Conservation (phyloP, 2,888 invertebrate species). For the Agrotis exclamationis region DNA sequence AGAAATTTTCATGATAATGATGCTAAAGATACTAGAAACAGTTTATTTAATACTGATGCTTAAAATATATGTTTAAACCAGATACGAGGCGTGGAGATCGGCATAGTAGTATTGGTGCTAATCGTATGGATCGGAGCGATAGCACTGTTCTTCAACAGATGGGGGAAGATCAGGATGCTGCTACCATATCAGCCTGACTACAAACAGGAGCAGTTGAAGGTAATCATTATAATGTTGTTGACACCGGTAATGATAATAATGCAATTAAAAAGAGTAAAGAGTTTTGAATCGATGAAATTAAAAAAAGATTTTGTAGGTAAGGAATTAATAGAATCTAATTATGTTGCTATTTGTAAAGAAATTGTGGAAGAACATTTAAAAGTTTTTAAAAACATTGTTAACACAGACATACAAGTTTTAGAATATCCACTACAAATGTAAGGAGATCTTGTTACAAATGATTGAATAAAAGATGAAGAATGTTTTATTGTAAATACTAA, state of each 20-base stretch:
- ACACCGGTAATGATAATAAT: not conserved
- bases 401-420: not conserved
- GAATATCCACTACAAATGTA: not conserved
- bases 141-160: constrained; percentile 96
- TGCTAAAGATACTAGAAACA: too few species aligned
- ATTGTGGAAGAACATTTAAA: too few species aligned
- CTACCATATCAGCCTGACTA: constrained; percentile 98
- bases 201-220: constrained; percentile 96
- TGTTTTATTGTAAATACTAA: not conserved
- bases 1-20: too few species aligned
- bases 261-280: not conserved
- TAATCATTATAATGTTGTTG: not conserved
- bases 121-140: constrained; percentile 97
- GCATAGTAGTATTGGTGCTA: constrained; percentile 95
- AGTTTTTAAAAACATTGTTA: too few species aligned
- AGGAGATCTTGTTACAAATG: not conserved
- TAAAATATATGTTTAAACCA: constrained; percentile 74
- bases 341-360: too few species aligned
- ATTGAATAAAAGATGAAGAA: not conserved
- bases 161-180: constrained; percentile 97
- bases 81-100: constrained; percentile 97
- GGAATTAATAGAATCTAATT: too few species aligned
- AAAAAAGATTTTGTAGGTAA: not conserved
- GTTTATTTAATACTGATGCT: not conserved
- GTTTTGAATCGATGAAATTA: not conserved